These are phyloP conservation scores for Agonopterix arenella DNA, from an alignment of 2,888 invertebrate genomes.

Conservation along the genomic window DNA sequence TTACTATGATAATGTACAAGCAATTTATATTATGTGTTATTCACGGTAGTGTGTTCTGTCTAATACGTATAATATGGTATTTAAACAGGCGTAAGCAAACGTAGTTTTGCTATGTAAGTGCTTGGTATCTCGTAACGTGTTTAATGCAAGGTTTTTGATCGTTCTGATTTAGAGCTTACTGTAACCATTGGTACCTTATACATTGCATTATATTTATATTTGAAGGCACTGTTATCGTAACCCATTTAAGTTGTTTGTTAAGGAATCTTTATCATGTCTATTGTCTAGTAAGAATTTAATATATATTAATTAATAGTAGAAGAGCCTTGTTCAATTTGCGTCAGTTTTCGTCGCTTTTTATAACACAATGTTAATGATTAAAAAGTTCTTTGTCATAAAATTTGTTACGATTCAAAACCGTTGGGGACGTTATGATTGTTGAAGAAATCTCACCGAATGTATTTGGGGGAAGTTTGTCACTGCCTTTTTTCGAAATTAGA, in stretches of 20 bases:
- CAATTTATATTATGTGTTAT: too few species aligned
- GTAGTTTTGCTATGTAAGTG: slow-evolving; percentile 9
- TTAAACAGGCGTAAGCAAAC: neutral
- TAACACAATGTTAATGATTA: slow-evolving; percentile 50
- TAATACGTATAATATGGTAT: too few species aligned
- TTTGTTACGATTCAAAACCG: slow-evolving; percentile 48
- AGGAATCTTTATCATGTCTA: slow-evolving; percentile 73
- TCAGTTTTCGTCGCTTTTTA: slow-evolving; percentile 55
- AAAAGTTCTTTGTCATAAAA: slow-evolving; percentile 36
- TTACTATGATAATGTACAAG: too few species aligned
- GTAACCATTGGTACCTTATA: slow-evolving; percentile 61
- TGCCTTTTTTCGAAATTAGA: slow-evolving; percentile 49
- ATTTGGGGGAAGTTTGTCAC: slow-evolving; percentile 45
- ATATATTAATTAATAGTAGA: slow-evolving; percentile 65
- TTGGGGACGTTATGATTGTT: slow-evolving; percentile 42
- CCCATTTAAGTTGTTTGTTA: slow-evolving; percentile 73
- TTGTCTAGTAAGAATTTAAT: slow-evolving; percentile 74
- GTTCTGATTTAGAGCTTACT: slow-evolving; percentile 64
- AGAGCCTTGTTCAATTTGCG: slow-evolving; percentile 65
- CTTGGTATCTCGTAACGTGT: slow-evolving; percentile 11
- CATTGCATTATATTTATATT: slow-evolving; percentile 64
- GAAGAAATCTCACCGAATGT: slow-evolving; percentile 18
- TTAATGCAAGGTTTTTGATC: slow-evolving; percentile 26
- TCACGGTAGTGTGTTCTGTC: too few species aligned
- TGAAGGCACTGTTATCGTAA: slow-evolving; percentile 69